These are phyloP conservation scores for Octodon degus DNA, from an alignment of 2,113 vertebrate species.

Conservation along the genomic window DNA sequence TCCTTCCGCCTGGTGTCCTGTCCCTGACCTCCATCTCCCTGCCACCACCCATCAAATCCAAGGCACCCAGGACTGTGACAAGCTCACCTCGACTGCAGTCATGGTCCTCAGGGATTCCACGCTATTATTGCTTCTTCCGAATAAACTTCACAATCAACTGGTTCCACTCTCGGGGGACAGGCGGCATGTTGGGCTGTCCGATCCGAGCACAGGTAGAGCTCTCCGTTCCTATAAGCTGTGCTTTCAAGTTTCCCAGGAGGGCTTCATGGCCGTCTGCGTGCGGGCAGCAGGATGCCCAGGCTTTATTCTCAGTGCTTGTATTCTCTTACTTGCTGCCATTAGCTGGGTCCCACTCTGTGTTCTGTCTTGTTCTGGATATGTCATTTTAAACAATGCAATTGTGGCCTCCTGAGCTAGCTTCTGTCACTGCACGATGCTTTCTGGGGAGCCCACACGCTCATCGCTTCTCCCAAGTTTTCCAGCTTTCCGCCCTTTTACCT, in stretches of 20 bases:
- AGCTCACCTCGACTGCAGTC: rapidly evolving
- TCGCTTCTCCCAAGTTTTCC: not conserved
- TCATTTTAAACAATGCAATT: not conserved
- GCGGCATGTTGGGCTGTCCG: not conserved
- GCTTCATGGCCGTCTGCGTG: not conserved
- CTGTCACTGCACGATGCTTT: not conserved
- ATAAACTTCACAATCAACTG: not conserved
- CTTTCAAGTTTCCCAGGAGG: not conserved
- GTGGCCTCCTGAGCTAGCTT: not conserved
- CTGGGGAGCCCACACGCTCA: not conserved
- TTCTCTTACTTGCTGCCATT: not conserved
- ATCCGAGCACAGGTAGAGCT: no score
- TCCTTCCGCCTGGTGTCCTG: not conserved
- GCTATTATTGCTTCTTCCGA: not conserved
- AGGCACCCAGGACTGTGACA: not conserved
- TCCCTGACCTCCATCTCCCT: not conserved
- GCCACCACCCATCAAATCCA: no score
- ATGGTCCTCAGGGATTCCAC: not conserved
- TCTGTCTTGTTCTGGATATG: not conserved
- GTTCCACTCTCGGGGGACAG: no score
- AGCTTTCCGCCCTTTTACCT: not conserved
- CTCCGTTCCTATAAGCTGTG: not conserved
- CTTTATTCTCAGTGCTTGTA: not conserved
- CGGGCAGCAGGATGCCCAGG: not conserved
- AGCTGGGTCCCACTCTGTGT: not conserved